Evolutionary conservation across 2,888 invertebrate species (phyloP).

Genomic region (Caenorhabditis virilis): DNA sequence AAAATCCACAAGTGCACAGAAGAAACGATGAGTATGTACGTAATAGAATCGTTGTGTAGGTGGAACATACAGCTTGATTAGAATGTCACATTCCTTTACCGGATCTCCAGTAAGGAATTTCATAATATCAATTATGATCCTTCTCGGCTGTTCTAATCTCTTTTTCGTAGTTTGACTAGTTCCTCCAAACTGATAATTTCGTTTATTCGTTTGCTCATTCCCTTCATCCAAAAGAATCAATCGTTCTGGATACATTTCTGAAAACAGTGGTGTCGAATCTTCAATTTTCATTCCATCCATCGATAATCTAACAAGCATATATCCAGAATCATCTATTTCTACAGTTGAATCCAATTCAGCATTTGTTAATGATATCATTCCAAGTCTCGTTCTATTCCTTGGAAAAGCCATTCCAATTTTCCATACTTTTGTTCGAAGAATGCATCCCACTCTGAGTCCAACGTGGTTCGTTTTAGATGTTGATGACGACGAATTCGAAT

Average conservation of each 20-base stretch:
- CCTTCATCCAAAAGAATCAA: slow-evolving; percentile 71
- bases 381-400: slow-evolving; percentile 49
- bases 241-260: slow-evolving; percentile 77
- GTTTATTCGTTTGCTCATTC: slow-evolving; percentile 9
- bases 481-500: neutral
- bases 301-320: slow-evolving; percentile 44
- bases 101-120: slow-evolving; percentile 71
- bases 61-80: slow-evolving; percentile 79
- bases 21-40: slow-evolving; percentile 76
- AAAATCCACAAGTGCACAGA: slow-evolving; percentile 85
- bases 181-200: slow-evolving; percentile 8
- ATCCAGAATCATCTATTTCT: slow-evolving; percentile 38
- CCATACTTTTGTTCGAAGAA: slow-evolving; percentile 16
- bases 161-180: slow-evolving; percentile 3
- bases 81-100: slow-evolving; percentile 75
- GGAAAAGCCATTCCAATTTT: slow-evolving; percentile 59
- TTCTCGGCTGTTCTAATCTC: slow-evolving; percentile 20
- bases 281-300: slow-evolving; percentile 48
- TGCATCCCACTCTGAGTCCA: slow-evolving; percentile 9
- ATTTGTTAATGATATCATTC: slow-evolving; percentile 42
- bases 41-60: slow-evolving; percentile 74
- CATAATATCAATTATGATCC: slow-evolving; percentile 26
- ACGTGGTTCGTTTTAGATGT: neutral
- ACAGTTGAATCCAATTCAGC: slow-evolving; percentile 45
- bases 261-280: slow-evolving; percentile 57